Evolutionary conservation across 1,140 invertebrate species (phyloP), one percentile per base, ranked within the genome.

Genomic region (Trichoplusia ni): DNA sequence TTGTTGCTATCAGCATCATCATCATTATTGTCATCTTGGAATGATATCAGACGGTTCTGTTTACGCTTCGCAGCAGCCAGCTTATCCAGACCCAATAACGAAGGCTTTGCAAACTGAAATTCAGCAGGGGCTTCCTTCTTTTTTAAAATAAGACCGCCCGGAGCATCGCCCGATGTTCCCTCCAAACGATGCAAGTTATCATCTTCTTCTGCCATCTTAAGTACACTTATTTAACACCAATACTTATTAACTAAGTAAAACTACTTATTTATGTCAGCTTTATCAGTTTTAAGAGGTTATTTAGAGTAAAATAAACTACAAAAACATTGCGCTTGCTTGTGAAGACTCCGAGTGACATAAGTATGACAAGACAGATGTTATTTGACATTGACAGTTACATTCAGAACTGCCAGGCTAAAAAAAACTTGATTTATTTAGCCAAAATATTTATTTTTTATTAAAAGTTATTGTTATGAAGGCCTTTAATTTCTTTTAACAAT

Each of bases 31-130:
- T 92, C 92, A 37, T 93, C 92, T 78, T 92, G 91, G 73, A 93
- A 95, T 7, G 93, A 95, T 71, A 94, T 93, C 75, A 95, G 84
- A 4, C 91, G 86, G 13, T 94, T 92, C 80, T 94, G 93, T 62
- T 93, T 93, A 6, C 94, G 91, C 67, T 95, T 95, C 59, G 93
- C 91, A 23, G 94, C 95, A 4, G 98, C 97, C 51, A 99, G 84
- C 84, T 95, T 95, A 83, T 99, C 98, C 14, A 99, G 90, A 0
- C 98, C 98, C 4, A 99, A 88, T 8, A 96, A 78, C 0, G 97
- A 98, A 8, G 92, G 91, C 71, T 94, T 94, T 0, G 96, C 95
- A 72, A 95, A 94, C 90, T 97, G 97, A 78, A 96, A 95, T 35
- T 94, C 93, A 49, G 91, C 91, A 60, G 91, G 91, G 49, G 92